Evolutionary conservation across 2,113 vertebrate genomes (phyloP), one percentile per base, ranked within the genome.

Genomic region (Corapipo altera): DNA sequence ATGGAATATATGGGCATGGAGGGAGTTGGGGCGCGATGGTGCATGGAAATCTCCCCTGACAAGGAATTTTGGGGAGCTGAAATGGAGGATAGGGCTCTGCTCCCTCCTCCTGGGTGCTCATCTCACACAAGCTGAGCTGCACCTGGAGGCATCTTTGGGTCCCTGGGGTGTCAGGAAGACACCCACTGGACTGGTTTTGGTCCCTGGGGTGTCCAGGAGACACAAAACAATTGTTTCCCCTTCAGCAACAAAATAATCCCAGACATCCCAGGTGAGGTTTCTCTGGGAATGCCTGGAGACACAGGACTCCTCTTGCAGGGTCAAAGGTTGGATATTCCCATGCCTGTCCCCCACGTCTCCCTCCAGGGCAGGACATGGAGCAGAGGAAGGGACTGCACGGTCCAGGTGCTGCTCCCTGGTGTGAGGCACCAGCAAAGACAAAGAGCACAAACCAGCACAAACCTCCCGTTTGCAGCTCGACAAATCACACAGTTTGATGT

Each of bases 81-180:
- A 70, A 24, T 1, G 1, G 0, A 7, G 33, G 17, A 1, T 11
- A 4, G 58, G 1, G 1, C 26, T n/a, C 46, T 0, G 1, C 24
- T 79, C 20, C 46, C 12, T 14, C 48, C 43, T 58, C 32, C 49
- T 21, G 48, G 19, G 30, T 6, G 44, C 49, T 70, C 6, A 0
- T 35, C 33, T 24, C 4, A 0, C 30, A 21, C 0, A 6, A 35
- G 30, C 72, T 51, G 55, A 55, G 39, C 70, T 54, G 73, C 49
- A 44, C n/a, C 66, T 3, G 11, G 43, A 52, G 37, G 59, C 19
- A 57, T 30, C 52, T 8, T 13, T 0, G 1, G 30, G 28, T 32
- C 3, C 43, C 41, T 5, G 11, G 27, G 30, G 8, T 26, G 44
- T 19, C 9, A 0, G 41, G 74, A 43, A 11, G 49, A 22, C 62